Conservation (phyloP, 2,797 vertebrate genomes). For the Cryptoblepharus egeriae region DNA sequence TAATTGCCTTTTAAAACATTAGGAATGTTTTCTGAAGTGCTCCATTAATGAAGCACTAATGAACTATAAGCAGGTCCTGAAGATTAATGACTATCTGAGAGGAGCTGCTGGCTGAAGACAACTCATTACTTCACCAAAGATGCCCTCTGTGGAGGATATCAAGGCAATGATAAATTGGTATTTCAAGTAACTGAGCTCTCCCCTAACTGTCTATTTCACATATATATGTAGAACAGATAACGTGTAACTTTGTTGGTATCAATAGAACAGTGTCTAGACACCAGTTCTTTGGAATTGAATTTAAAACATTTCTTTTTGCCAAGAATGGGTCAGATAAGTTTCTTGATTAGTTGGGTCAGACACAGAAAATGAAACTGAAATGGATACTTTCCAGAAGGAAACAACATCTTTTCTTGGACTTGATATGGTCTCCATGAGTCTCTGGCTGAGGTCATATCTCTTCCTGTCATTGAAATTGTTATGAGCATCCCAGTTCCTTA, state of each 20-base stretch:
- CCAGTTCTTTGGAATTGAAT: not conserved
- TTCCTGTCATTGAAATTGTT: not conserved
- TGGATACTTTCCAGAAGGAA: not conserved
- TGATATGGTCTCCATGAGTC: not conserved
- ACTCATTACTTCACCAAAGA: not conserved
- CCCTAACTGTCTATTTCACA: not conserved
- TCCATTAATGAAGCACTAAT: constrained; percentile 16
- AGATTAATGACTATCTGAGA: constrained; percentile 10
- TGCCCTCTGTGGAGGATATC: not conserved
- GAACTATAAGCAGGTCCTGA: not conserved
- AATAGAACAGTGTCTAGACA: not conserved
- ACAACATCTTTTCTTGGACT: not conserved
- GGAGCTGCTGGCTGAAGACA: not conserved
- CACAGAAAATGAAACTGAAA: not conserved
- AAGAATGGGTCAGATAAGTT: not conserved
- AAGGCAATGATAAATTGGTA: not conserved
- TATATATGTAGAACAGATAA: not conserved
- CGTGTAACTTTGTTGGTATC: not conserved
- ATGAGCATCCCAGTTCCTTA: not conserved
- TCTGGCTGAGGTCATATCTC: not conserved
- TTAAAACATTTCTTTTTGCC: not conserved
- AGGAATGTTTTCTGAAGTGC: not conserved
- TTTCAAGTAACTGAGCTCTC: constrained; percentile 14
- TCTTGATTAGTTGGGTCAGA: not conserved
- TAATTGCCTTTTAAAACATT: not conserved